phyloP scores from a whole-genome alignment of 2,113 vertebrate species.

The Heterotilapia buettikoferi region DNA sequence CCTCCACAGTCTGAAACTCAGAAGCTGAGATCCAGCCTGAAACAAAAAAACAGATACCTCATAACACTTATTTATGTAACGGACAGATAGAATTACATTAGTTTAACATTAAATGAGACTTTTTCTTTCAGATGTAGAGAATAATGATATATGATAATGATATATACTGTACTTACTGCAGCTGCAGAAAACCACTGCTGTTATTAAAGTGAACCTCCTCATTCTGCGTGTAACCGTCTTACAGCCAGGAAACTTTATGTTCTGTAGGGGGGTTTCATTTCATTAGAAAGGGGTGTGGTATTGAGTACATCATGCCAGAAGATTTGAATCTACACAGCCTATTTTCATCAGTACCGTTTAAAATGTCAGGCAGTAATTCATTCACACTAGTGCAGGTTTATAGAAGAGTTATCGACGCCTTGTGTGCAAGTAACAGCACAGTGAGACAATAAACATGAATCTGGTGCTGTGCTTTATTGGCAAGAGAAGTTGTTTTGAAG shows the following conservation, averaged over 20 bases:
- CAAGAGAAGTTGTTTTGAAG: neutral
- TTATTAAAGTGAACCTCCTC: neutral
- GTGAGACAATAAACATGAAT: neutral
- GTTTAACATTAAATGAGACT: fast-evolving
- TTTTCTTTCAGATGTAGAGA: neutral
- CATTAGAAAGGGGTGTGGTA: neutral
- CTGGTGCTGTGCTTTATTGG: fast-evolving
- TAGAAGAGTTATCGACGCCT: neutral
- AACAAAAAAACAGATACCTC: neutral
- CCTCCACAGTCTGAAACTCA: neutral
- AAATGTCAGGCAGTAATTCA: neutral
- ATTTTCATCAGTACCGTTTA: neutral
- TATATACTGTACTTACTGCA: neutral
- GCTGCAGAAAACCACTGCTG: neutral
- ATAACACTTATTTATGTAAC: fast-evolving
- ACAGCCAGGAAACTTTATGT: neutral
- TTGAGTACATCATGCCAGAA: neutral
- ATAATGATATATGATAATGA: neutral
- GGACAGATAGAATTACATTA: fast-evolving
- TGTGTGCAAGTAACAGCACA: neutral
- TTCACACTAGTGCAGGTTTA: neutral
- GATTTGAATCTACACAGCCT: neutral
- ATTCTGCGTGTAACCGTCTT: neutral
- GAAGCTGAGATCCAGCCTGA: too few species aligned
- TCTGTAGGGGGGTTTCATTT: neutral